Evolutionary conservation across 1,140 invertebrate genomes (phyloP).

Genomic region (Stenopsyche tienmushanensis): DNA sequence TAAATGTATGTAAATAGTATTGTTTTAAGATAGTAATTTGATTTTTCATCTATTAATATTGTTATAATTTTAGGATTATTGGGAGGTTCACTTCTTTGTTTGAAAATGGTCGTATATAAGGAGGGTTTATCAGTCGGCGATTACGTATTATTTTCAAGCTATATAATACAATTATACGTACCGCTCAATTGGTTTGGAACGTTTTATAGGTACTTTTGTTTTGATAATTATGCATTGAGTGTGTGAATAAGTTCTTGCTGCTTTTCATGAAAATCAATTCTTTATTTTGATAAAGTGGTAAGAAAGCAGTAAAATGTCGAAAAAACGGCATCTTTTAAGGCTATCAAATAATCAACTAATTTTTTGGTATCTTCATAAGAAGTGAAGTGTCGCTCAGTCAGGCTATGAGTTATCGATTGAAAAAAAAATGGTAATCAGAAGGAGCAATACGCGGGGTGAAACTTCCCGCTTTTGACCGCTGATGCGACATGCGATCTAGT

Average conservation of each 20-base stretch:
- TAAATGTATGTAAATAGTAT: neutral
- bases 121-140: slow-evolving; percentile 83
- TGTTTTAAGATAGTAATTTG: neutral
- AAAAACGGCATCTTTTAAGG: too few species aligned
- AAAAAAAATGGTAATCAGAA: too few species aligned
- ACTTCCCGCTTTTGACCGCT: too few species aligned
- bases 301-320: too few species aligned
- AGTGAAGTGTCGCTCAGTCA: too few species aligned
- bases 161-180: slow-evolving; percentile 94
- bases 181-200: slow-evolving; percentile 97
- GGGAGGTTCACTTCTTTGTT: slow-evolving; percentile 84
- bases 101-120: slow-evolving; percentile 72
- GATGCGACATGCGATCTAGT: too few species aligned
- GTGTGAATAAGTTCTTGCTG: too few species aligned
- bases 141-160: slow-evolving; percentile 92
- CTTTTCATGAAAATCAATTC: neutral
- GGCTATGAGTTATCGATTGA: too few species aligned
- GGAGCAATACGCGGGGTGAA: too few species aligned
- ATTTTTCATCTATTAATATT: too few species aligned
- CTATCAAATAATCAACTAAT: too few species aligned
- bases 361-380: slow-evolving; percentile 34
- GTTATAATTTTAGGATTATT: slow-evolving; percentile 67
- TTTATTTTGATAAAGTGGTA: neutral
- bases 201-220: slow-evolving; percentile 79
- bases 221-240: neutral